Evolutionary conservation across 2,888 invertebrate genomes (phyloP).

Genomic region (Drosophila prolongata): DNA sequence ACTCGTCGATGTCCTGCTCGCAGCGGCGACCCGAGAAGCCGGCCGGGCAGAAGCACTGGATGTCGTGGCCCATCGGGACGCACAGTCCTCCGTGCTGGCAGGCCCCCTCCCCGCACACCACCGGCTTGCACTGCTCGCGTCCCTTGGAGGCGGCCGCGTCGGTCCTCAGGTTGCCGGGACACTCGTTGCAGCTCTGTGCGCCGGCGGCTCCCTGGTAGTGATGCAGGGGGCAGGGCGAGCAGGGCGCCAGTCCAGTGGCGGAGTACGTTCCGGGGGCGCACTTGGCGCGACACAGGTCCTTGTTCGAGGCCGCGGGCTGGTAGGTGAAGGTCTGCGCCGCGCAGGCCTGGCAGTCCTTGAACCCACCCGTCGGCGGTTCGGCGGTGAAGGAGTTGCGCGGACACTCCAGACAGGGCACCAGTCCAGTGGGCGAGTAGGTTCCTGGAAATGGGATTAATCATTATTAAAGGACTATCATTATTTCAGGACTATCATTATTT

Average conservation of each 20-base stretch:
- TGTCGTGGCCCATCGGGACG: slow-evolving; percentile 93
- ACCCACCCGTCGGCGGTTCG: slow-evolving; percentile 95
- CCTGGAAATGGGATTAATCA: too few relatives aligned
- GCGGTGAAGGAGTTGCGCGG: slow-evolving; percentile 95
- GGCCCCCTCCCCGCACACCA: slow-evolving; percentile 93
- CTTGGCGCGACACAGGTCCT: slow-evolving; percentile 93
- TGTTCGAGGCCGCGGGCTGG: slow-evolving; percentile 94
- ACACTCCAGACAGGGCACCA: slow-evolving; percentile 97
- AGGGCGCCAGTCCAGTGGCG: slow-evolving; percentile 96
- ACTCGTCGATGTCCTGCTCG: slow-evolving; percentile 97
- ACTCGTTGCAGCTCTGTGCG: slow-evolving; percentile 94
- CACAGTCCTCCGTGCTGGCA: slow-evolving; percentile 97
- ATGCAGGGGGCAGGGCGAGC: slow-evolving; percentile 95
- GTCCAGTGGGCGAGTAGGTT: slow-evolving; percentile 96
- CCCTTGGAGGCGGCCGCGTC: slow-evolving; percentile 91
- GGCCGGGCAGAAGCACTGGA: slow-evolving; percentile 97
- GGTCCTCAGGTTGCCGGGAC: slow-evolving; percentile 95
- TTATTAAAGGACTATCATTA: too few relatives aligned
- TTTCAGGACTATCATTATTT: too few relatives aligned
- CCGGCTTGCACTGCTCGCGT: slow-evolving; percentile 93
- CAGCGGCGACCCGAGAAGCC: slow-evolving; percentile 97
- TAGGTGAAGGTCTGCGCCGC: slow-evolving; percentile 95
- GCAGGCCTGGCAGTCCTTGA: slow-evolving; percentile 97
- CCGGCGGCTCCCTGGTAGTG: slow-evolving; percentile 95
- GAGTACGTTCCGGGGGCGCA: slow-evolving; percentile 96